Evolutionary conservation across 2,113 vertebrate species (phyloP).

Genomic region (Mionectes macconnelli): DNA sequence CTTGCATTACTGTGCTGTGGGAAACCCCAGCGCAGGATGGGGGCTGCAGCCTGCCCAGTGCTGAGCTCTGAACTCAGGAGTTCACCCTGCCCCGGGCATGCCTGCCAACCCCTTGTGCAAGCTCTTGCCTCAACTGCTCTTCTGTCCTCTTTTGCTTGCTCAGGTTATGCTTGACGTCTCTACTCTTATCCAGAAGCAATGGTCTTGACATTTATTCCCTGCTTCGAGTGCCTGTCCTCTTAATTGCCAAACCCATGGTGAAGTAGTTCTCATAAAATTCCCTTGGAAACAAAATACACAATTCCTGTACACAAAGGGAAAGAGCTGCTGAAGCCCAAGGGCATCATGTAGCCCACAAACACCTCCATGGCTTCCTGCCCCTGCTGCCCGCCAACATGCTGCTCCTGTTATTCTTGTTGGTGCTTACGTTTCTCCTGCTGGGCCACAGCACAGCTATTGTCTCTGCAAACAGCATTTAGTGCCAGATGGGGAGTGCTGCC

Average conservation of each 20-base stretch:
- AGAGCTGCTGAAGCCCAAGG: neutral
- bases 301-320: neutral
- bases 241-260: slow-evolving; percentile 29
- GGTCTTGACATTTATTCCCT: slow-evolving; percentile 49
- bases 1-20: neutral
- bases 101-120: neutral
- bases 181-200: neutral
- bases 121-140: neutral
- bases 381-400: neutral
- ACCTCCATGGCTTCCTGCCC: neutral
- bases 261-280: slow-evolving; percentile 45
- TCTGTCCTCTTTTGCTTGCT: neutral
- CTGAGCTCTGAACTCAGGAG: neutral
- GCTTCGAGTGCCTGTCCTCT: slow-evolving; percentile 28
- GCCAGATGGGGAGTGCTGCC: neutral
- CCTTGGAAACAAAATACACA: slow-evolving; percentile 53
- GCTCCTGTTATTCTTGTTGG: neutral
- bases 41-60: neutral
- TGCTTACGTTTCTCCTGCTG: neutral
- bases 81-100: neutral
- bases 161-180: neutral
- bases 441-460: neutral
- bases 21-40: neutral
- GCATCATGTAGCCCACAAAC: neutral
- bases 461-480: neutral